Base-by-base conservation (phyloP, 2,113 vertebrate genomes). In the Gulo gulo region DNA sequence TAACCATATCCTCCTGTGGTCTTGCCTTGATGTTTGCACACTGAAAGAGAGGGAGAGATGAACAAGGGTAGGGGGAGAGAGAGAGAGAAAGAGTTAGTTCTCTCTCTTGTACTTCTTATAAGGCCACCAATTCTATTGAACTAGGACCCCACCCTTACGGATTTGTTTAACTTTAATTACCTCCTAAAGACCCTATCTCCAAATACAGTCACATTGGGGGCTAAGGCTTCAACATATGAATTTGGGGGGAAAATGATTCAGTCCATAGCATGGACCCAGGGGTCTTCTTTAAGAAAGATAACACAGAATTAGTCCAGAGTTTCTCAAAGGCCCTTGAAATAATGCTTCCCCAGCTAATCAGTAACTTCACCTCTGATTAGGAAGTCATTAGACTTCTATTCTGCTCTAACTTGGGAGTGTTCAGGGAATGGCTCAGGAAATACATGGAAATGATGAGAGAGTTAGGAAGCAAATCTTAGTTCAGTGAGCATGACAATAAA, bases 121-220 rank as follows among this genome's bases (percentile, higher is more conserved):
- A 86, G 34, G 13, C 52, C 31, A 92, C 18, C 1, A 15, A 8
- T 55, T 4, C 50, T 34, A 13, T n/a, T 47, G 24, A 31, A 90
- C 74, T 71, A 71, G 10, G 13, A 71, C 34, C 47, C 55, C 21
- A 42, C 10, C 20, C 42, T 63, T 57, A 85, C n/a, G 18, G 21
- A 59, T 24, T 71, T n/a, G n/a, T 61, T 94, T 96, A 81, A 29
- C 76, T 61, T 94, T 96, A 81, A 29, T 82, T 76, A 88, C 39
- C n/a, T 59, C 80, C 4, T 47, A 67, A 24, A 86, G 91, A 8
- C 31, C 42, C 31, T 86, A 31, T 76, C 57, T 94, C 31, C 45
- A 97, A 92, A 94, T 59, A 52, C 0, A 47, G 42, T 74, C 65
- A 59, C 24, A 74, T 7, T 24, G 0, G 29, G 31, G 11, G 3